phyloP scores from a whole-genome alignment of 2,888 invertebrate genomes.

The Oligia fasciuncula region DNA sequence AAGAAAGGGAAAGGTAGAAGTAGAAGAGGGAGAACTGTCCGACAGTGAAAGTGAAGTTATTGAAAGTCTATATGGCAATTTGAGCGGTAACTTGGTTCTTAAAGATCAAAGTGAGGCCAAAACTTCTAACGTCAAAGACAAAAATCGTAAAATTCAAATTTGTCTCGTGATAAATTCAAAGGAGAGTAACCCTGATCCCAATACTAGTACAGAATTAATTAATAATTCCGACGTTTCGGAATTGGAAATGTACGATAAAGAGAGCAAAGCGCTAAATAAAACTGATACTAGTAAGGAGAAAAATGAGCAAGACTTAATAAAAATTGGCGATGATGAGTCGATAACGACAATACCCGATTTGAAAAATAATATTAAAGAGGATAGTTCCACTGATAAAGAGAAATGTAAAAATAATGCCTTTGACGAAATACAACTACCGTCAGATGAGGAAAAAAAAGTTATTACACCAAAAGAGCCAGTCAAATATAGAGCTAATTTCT shows the following conservation, averaged over 20 bases:
- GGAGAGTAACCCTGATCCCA: slow-evolving; percentile 62
- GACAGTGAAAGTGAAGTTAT: slow-evolving; percentile 88
- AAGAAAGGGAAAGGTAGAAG: slow-evolving; percentile 73
- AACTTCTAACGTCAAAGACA: slow-evolving; percentile 65
- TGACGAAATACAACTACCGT: not conserved
- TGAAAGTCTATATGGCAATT: slow-evolving; percentile 83
- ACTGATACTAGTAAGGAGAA: slow-evolving; percentile 32
- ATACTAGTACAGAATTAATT: slow-evolving; percentile 5
- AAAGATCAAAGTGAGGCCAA: slow-evolving; percentile 60
- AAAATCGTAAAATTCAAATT: slow-evolving; percentile 69
- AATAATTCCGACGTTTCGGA: slow-evolving; percentile 70
- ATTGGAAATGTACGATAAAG: slow-evolving; percentile 75
- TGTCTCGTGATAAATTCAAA: slow-evolving; percentile 70
- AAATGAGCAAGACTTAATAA: slow-evolving; percentile 16
- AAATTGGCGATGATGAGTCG: slow-evolving; percentile 5
- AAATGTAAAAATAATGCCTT: not conserved
- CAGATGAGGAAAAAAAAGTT: not conserved
- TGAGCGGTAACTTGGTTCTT: slow-evolving; percentile 83
- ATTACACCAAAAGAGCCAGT: slow-evolving; percentile 30
- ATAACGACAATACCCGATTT: not conserved
- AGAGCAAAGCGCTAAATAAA: slow-evolving; percentile 15
- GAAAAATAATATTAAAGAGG: not conserved
- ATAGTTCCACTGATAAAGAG: slow-evolving; percentile 1
- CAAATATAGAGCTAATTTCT: slow-evolving; percentile 78
- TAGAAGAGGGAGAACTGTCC: slow-evolving; percentile 87